A percentile compares a stretch with the other conserved stretches of the same genome.
phyloP scores from a whole-genome alignment of 2,888 invertebrate species.

The Sialis lutaria region DNA sequence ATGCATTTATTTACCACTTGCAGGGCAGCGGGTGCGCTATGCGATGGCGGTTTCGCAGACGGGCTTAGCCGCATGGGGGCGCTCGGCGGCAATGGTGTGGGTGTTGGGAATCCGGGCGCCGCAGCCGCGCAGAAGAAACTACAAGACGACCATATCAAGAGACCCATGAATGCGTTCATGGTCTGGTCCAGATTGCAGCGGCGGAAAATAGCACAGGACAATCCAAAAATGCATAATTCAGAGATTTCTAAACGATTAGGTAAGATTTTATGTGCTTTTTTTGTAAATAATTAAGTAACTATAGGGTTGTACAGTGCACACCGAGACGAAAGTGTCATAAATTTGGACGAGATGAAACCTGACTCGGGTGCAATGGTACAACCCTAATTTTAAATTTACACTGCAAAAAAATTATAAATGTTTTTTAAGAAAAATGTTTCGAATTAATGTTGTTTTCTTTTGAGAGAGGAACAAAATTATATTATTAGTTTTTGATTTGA shows the following conservation, averaged over 20 bases:
- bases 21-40: slow-evolving; percentile 60
- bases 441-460: too few relatives aligned
- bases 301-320: too few relatives aligned
- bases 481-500: too few relatives aligned
- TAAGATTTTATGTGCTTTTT: slow-evolving; percentile 27
- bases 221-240: slow-evolving; percentile 97
- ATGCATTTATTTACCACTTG: slow-evolving; percentile 14
- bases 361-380: too few relatives aligned
- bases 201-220: slow-evolving; percentile 91
- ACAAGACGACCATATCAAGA: slow-evolving; percentile 79
- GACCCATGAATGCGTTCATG: slow-evolving; percentile 99
- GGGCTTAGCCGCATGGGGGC: slow-evolving; percentile 37
- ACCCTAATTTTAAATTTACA: too few relatives aligned
- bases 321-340: too few relatives aligned
- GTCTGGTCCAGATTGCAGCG: slow-evolving; percentile 90
- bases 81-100: slow-evolving; percentile 37
- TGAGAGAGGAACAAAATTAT: too few relatives aligned
- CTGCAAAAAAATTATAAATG: too few relatives aligned
- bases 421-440: too few relatives aligned
- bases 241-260: slow-evolving; percentile 89
- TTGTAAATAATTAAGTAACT: too few relatives aligned
- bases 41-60: slow-evolving; percentile 49
- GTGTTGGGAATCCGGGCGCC: slow-evolving; percentile 26
- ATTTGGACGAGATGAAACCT: too few relatives aligned
- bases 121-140: slow-evolving; percentile 35